Conservation (phyloP, 2,888 invertebrate species). For the Ramazzottius varieornatus region DNA sequence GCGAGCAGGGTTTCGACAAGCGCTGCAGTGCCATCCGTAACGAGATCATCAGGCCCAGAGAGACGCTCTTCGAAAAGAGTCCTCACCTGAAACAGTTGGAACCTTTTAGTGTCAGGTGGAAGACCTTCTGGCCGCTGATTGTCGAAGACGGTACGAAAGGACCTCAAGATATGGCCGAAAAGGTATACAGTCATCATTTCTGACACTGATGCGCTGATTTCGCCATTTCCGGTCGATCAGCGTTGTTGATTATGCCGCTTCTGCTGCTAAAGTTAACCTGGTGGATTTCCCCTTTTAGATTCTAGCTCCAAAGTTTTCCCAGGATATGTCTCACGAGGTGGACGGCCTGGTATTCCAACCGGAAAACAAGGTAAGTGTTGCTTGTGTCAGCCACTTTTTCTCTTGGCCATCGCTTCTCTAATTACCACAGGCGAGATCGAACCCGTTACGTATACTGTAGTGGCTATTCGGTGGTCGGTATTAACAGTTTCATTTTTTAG, state of each 20-base stretch:
- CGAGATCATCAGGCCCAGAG: conserved; percentile 31
- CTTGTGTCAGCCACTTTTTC: too few species aligned
- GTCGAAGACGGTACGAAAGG: neutral
- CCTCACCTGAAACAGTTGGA: conserved; percentile 44
- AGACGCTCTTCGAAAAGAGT: conserved; percentile 45
- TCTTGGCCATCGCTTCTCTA: too few species aligned
- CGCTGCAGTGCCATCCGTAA: conserved; percentile 44
- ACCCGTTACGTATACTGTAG: too few species aligned
- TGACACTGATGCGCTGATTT: conserved; percentile 5
- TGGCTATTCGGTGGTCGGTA: neutral
- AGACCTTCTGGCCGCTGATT: conserved; percentile 43
- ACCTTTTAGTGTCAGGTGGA: conserved; percentile 65
- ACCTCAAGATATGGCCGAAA: neutral
- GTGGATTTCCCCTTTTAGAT: conserved; percentile 17
- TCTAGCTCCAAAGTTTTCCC: conserved; percentile 52
- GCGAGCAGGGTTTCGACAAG: conserved; percentile 44
- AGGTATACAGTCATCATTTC: neutral
- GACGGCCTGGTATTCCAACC: conserved; percentile 97
- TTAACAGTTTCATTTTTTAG: conserved; percentile 27
- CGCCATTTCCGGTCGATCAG: too few species aligned
- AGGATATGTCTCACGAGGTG: conserved; percentile 63
- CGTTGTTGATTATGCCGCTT: too few species aligned
- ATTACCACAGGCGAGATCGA: too few species aligned
- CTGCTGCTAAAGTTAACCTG: too few species aligned
- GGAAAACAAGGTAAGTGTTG: conserved; percentile 41